Evolutionary conservation across 2,113 vertebrate genomes (phyloP).

Genomic region (Martes martes): DNA sequence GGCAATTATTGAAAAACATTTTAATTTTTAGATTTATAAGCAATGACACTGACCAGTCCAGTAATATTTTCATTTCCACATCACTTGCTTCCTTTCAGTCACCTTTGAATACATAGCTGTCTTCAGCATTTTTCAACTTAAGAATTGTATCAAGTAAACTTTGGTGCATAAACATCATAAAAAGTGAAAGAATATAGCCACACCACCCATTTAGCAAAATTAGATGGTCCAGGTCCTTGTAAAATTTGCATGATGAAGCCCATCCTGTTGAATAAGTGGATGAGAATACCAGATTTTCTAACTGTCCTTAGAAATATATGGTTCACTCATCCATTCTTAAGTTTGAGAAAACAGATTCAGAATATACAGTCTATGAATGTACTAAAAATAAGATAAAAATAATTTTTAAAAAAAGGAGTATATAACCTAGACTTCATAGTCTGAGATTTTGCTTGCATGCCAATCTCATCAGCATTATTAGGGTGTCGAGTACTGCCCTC

Average conservation of each 20-base stretch:
- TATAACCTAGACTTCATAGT: not conserved
- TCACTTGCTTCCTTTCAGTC: not conserved
- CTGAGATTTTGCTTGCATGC: not conserved
- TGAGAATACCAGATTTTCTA: not conserved
- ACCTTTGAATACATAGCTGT: not conserved
- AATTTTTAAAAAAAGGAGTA: not conserved
- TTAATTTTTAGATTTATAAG: slow-evolving; percentile 29
- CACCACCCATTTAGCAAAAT: not conserved
- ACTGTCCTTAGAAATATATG: not conserved
- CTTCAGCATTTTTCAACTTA: not conserved
- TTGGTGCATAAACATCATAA: not conserved
- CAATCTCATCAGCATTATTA: not conserved
- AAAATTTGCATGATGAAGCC: not conserved
- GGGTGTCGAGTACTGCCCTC: not conserved
- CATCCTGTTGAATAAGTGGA: not conserved
- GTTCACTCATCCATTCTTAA: not conserved
- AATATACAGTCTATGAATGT: not conserved
- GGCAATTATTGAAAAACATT: not conserved
- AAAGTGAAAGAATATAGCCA: not conserved
- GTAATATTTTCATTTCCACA: slow-evolving; percentile 3
- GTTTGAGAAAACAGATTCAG: slow-evolving; percentile 1
- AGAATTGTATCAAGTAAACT: not conserved
- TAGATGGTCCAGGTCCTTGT: not conserved
- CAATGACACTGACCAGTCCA: not conserved
- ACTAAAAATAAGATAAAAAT: too few relatives aligned